Conservation (phyloP, 2,797 vertebrate species). For the Merluccius polli region DNA sequence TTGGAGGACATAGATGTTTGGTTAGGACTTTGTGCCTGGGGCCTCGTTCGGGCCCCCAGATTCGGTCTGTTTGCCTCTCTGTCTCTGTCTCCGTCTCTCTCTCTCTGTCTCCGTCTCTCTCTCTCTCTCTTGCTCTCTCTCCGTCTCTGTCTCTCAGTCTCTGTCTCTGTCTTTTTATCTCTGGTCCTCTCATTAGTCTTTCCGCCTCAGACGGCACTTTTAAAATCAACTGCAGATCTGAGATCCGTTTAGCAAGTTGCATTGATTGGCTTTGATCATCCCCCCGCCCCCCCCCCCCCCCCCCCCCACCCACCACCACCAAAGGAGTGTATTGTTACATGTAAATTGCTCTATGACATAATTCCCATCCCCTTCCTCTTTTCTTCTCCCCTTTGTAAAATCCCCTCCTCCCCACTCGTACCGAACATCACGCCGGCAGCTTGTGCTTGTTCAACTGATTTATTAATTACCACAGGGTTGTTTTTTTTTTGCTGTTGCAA, state of each 20-base stretch:
- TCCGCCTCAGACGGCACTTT: not conserved
- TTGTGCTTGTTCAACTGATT: not conserved
- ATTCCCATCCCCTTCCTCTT: not conserved
- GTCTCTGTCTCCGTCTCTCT: not conserved
- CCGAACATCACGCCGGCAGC: not conserved
- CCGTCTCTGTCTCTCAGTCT: not conserved
- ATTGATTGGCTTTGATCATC: not conserved
- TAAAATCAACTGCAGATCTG: not conserved
- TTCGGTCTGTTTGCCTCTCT: not conserved
- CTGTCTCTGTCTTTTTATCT: not conserved
- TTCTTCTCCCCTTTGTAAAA: not conserved
- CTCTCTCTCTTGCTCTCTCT: no score
- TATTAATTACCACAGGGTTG: not conserved
- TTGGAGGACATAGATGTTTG: not conserved
- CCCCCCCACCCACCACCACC: not conserved
- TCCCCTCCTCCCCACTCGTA: not conserved
- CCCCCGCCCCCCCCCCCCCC: not conserved
- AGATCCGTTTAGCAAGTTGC: not conserved
- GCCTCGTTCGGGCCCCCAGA: not conserved
- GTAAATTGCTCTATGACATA: not conserved
- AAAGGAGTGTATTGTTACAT: not conserved
- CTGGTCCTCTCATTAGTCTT: not conserved
- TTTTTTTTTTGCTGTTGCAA: not conserved
- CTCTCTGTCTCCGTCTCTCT: not conserved
- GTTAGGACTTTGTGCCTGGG: not conserved